Evolutionary conservation across 2,797 vertebrate species (phyloP).

Genomic region (Sorex maritimensis): DNA sequence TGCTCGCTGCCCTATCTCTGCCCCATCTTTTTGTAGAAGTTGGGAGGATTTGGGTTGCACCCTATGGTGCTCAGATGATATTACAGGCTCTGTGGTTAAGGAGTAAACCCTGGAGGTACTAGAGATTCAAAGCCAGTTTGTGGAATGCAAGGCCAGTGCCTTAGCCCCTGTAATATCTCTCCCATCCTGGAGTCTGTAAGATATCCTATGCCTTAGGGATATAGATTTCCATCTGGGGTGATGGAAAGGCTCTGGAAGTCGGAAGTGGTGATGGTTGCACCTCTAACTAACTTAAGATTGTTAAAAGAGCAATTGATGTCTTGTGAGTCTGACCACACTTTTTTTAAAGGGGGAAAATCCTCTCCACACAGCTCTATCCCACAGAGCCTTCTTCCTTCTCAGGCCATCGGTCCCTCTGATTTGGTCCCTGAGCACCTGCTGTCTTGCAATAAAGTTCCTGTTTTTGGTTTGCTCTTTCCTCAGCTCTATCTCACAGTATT

Average conservation of each 20-base stretch:
- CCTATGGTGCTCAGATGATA: too few species aligned
- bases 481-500: background rate
- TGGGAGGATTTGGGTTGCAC: too few species aligned
- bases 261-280: background rate
- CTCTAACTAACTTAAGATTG: background rate
- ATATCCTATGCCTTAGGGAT: background rate
- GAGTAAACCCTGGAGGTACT: too few species aligned
- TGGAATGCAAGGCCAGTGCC: too few species aligned
- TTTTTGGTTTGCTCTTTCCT: background rate
- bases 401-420: accelerated
- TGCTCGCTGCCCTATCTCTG: too few species aligned
- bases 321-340: background rate
- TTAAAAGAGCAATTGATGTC: background rate
- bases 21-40: too few species aligned
- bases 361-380: too few species aligned
- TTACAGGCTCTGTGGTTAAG: too few species aligned
- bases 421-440: background rate
- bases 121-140: too few species aligned
- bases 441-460: background rate
- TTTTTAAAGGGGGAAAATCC: too few species aligned
- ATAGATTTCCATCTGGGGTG: background rate
- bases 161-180: too few species aligned
- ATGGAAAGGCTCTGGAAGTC: constrained; percentile 20
- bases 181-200: background rate
- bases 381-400: background rate